Evolutionary conservation across 2,888 invertebrate species (phyloP).

Genomic region (Temnothorax ravouxi): DNA sequence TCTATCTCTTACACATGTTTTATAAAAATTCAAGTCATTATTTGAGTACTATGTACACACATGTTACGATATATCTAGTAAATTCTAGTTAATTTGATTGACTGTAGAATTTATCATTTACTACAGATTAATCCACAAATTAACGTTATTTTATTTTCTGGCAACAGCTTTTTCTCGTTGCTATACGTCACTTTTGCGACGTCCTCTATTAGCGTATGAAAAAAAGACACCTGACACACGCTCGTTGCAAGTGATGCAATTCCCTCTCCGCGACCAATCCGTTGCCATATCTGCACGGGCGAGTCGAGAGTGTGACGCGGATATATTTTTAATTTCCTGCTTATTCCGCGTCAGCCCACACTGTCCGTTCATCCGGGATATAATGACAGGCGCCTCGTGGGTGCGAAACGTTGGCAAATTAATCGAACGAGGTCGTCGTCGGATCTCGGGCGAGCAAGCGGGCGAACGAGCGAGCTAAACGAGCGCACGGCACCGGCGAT

Average conservation of each 20-base stretch:
- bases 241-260: slow-evolving; percentile 41
- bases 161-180: neutral
- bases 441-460: slow-evolving; percentile 67
- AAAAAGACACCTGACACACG: slow-evolving; percentile 3
- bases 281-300: slow-evolving; percentile 45
- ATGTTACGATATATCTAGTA: neutral
- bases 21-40: neutral
- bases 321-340: slow-evolving; percentile 74
- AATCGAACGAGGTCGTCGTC: slow-evolving; percentile 76
- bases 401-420: slow-evolving; percentile 72
- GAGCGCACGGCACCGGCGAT: slow-evolving; percentile 36
- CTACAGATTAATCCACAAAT: neutral
- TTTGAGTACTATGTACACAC: neutral
- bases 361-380: slow-evolving; percentile 65
- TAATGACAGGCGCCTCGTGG: slow-evolving; percentile 69
- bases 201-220: neutral
- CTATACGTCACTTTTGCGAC: neutral
- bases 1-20: neutral
- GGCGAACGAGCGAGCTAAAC: slow-evolving; percentile 46
- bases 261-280: slow-evolving; percentile 25
- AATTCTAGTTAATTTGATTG: neutral
- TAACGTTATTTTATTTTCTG: neutral
- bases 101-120: neutral
- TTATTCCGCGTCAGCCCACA: slow-evolving; percentile 66
- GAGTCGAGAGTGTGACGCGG: slow-evolving; percentile 44